Base-by-base conservation (phyloP, 1,140 invertebrate genomes). In the Drosophila neocordata region DNA sequence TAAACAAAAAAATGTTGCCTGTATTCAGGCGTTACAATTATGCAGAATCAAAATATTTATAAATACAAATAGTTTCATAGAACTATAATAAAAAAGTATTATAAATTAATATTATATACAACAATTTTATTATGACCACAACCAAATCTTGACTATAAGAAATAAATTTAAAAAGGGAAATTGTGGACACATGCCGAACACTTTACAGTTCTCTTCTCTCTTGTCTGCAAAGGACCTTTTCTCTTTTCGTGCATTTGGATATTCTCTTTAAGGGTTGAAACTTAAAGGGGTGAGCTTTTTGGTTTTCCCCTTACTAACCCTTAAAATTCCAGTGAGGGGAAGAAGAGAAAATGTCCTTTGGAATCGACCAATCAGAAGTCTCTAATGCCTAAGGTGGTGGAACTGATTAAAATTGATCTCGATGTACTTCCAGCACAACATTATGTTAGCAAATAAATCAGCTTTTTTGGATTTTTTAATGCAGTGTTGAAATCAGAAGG, bases 301-400 rank as follows among this genome's bases (percentile, higher is more conserved):
- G 1, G 4, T 20, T 41, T 24, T 24, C 37, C n/a, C 20, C 18
- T 24, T 8, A 27, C 12, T 6, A 20, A 20, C 7, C 18, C 37
- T 24, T 1, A 13, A 9, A 41, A 13, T 59, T 59, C 38, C 37
- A 60, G 38, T 31, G 9, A 44, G 58, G 58, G 58, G 58, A 60
- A 27, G 22, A 38, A 60, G 58, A 60, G 38, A 41, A 60, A 18
- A 56, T 20, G 27, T 56, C 13, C 53, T 18, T 34, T 34, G 3
- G 27, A 15, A 20, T 3, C 35, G 13, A 27, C 58, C 58, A 37
- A 57, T 24, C 35, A 22, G 37, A 41, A n/a, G 9, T 12, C 4
- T 6, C 13, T 11, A 2, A 20, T 48, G 15, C 9, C 4, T 34
- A 31, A 15, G 27, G 27, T 56, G 31, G 31, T 31, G 53, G 53